Base-by-base conservation (phyloP, 1,140 invertebrate genomes). In the Palaemon carinicauda region DNA sequence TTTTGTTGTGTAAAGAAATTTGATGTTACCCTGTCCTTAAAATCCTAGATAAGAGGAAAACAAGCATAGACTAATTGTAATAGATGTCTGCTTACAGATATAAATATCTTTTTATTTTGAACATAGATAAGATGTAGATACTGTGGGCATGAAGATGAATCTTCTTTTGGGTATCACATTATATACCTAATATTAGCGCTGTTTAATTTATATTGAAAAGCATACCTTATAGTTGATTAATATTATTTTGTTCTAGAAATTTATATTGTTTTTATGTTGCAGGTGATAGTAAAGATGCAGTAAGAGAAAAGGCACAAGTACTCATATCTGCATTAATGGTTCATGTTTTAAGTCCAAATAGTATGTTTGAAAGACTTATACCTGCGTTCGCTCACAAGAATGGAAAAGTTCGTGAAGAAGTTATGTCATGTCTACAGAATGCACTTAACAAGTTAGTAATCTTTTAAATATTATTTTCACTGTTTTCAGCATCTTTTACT, bases 361-460 rank as follows among this genome's bases (percentile, higher is more conserved):
- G 94, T 87, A 93, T 98, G 75, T 94, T 98, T 88, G 96, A 98
- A 85, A 94, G 95, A 90, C 92, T 97, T 33, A 92, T 93, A 89
- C 92, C 93, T 88, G 94, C 95, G 89, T 96, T 98, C 91, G 92
- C 93, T 90, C 96, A 97, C 91, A 97, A 97, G 92, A 96, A 97
- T 91, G 95, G 95, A 89, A 96, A 96, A 93, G 95, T 97, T 87
- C 92, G 96, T 88, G 96, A 97, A 91, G 96, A 97, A 91, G 94
- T 95, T 29, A 92, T 97, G 65, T 92, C 95, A 87, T 94, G 95
- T 89, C 93, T 97, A 77, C 94, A 96, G 56, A 95, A 95, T 80
- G 95, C 95, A 29, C 93, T 98, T 69, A 96, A 97, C 91, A 95
- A 96, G 94, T 97, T 92, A 94, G 94, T 92, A 85, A 27, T 52